A percentile compares a stretch with the other conserved stretches of the same genome.
Conservation (phyloP, 2,113 vertebrate genomes). For the Myotis brandtii region DNA sequence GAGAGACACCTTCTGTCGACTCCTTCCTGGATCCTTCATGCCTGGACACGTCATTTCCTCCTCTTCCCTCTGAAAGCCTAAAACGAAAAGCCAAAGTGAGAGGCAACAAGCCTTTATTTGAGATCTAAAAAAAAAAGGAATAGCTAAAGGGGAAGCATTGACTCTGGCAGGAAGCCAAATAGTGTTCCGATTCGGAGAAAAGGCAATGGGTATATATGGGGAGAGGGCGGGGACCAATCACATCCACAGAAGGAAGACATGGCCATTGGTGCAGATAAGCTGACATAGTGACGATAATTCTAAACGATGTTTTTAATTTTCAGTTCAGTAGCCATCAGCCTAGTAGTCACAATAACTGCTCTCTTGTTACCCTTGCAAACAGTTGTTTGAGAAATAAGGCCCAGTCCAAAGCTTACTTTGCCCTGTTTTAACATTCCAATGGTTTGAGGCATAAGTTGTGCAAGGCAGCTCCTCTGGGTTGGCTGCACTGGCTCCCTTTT, state of each 20-base stretch:
- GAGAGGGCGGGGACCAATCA: not conserved
- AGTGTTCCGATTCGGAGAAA: not conserved
- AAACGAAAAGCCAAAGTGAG: not conserved
- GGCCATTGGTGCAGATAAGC: not conserved
- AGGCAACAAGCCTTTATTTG: not conserved
- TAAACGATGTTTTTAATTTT: not conserved
- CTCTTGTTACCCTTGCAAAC: not conserved
- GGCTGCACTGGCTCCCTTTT: not conserved
- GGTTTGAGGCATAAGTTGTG: not conserved
- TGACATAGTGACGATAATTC: not conserved
- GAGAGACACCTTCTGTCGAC: not conserved
- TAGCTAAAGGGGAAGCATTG: not conserved
- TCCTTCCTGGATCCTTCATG: not conserved
- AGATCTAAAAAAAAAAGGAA: not conserved
- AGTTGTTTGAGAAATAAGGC: not conserved
- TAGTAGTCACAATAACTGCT: not conserved
- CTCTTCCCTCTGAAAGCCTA: not conserved
- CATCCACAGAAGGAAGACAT: not conserved
- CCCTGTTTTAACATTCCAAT: not conserved
- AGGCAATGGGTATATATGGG: not conserved
- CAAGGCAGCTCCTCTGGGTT: not conserved
- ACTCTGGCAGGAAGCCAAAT: not conserved
- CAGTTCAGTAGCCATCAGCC: not conserved
- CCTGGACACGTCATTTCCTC: rapidly evolving
- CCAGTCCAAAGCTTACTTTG: not conserved